Evolutionary conservation across 1,140 invertebrate species (phyloP), one percentile per base, ranked within the genome.

Genomic region (Bacillus rossius): DNA sequence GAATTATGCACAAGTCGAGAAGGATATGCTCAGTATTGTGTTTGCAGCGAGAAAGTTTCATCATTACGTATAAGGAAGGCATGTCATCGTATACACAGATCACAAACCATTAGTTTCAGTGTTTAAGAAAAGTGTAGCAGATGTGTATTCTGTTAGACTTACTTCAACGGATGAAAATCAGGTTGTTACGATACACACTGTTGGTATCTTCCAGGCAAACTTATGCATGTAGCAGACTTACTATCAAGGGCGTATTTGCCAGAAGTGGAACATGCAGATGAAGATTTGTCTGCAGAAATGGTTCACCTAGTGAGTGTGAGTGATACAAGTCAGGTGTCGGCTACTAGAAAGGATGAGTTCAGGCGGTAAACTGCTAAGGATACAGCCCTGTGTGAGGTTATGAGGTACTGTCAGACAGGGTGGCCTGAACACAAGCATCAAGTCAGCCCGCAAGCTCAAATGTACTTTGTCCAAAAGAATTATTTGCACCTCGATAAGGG

Each of bases 221-320:
- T 69, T 22, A 63, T 79, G 61, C 70, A 67, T 60, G 62, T 77
- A 29, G 67, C 73, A 47, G 74, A 79, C 65, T 69, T 69, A n/a
- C 67, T 75, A 61, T 71, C 73, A 57, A 57, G 76, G 65, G 61
- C 29, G 5, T 34, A 66, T 10, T 55, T 66, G 40, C 52, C 61
- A n/a, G 58, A 51, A 59, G 10, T 61, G 20, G 20, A 45, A 22
- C 8, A 5, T 8, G 20, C 20, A 5, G 42, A 45, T 22, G 42
- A 45, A 45, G 42, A 45, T 8, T 22, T 50, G 48, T 16, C n/a
- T 50, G n/a, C n/a, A 26, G 17, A 50, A 17, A 20, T 50, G 48
- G 26, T 20, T 22, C n/a, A 50, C n/a, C n/a, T 16, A 4, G 25
- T 50, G n/a, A n/a, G n/a, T 50, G n/a, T 22, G 25, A 10, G n/a